Base-by-base conservation (phyloP, 2,113 vertebrate species). In the Lonchura striata region DNA sequence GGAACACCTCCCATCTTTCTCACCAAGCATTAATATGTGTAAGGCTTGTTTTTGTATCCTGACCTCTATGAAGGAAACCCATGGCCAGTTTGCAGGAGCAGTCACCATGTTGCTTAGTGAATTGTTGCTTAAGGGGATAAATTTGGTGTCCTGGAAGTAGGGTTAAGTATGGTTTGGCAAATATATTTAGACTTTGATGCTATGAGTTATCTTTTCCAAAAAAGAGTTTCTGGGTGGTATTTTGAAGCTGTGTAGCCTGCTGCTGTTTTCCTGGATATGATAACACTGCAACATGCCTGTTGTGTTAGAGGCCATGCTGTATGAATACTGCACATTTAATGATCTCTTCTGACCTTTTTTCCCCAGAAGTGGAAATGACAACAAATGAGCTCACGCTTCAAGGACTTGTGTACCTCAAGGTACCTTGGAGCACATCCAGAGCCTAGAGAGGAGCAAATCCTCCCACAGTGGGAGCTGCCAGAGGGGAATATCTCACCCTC, bases 321-420 rank as follows among this genome's bases (percentile, higher is more conserved):
- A 63, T 64, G 72, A 95, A 88, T 44, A 22, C 60, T 92, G 49
- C 79, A 46, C 60, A 83, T 83, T 94, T 80, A 88, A 74, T 65
- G 68, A 63, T 66, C 71, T 88, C 30, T 92, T 66, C n/a, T 64
- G 79, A 91, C 59, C 52, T 17, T 24, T 81, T 91, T 77, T 70
- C 10, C 76, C 79, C 92, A 88, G 72, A 91, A 90, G 52, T 96
- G 92, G 82, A 90, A 94, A 96, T 69, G 76, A 90, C 86, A 96
- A 93, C 88, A 96, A 88, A 90, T 96, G 82, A 92, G 72, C 86
- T 96, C 94, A 96, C 3, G 1, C 50, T 68, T 23, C 68, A 82
- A 80, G 60, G 88, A 50, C 47, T 64, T 2, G 5, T 71, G 80
- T 71, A 86, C 80, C 64, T 90, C 82, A 92, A 74, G 86, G 88